Percentiles rank a stretch among this genome's conserved stretches.
phyloP scores from a whole-genome alignment of 2,888 invertebrate species.

The Rhorus exstirpatorius region DNA sequence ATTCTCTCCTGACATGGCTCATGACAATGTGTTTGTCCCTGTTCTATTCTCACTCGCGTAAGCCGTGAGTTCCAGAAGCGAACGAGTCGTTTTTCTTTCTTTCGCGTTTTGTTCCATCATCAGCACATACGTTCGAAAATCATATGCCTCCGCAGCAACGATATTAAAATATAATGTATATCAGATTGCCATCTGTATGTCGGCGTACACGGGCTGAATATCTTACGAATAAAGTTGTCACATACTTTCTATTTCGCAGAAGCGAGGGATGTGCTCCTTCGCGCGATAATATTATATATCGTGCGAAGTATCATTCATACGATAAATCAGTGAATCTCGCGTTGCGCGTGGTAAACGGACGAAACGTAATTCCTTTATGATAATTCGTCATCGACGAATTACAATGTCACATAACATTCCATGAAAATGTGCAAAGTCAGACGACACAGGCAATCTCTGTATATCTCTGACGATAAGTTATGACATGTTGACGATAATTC shows the following conservation, averaged over 20 bases:
- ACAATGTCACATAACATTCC: conserved; percentile 16
- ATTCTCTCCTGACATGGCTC: conserved; percentile 49
- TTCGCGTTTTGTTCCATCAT: conserved; percentile 9
- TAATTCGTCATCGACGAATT: conserved; percentile 38
- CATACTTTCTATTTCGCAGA: conserved; percentile 42
- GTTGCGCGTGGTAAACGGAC: not conserved
- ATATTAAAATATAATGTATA: conserved; percentile 56
- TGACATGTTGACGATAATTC: no score
- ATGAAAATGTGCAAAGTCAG: not conserved
- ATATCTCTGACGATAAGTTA: no score
- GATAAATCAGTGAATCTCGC: conserved; percentile 43
- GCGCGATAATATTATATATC: conserved; percentile 14
- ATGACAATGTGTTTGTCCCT: conserved; percentile 68
- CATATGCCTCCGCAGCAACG: conserved; percentile 13
- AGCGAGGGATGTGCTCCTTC: conserved; percentile 7
- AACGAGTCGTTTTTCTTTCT: conserved; percentile 9
- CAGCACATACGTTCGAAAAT: conserved; percentile 11
- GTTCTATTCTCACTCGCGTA: conserved; percentile 40
- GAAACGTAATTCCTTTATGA: conserved; percentile 12
- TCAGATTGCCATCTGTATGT: conserved; percentile 4
- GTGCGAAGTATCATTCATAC: conserved; percentile 36
- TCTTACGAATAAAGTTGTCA: conserved; percentile 59
- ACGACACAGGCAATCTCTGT: no score
- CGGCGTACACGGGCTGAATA: not conserved
- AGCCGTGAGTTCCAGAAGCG: conserved; percentile 32